A percentile compares a stretch with the other conserved stretches of the same genome.
phyloP scores from a whole-genome alignment of 1,140 invertebrate genomes.

The Nylanderia fulva region DNA sequence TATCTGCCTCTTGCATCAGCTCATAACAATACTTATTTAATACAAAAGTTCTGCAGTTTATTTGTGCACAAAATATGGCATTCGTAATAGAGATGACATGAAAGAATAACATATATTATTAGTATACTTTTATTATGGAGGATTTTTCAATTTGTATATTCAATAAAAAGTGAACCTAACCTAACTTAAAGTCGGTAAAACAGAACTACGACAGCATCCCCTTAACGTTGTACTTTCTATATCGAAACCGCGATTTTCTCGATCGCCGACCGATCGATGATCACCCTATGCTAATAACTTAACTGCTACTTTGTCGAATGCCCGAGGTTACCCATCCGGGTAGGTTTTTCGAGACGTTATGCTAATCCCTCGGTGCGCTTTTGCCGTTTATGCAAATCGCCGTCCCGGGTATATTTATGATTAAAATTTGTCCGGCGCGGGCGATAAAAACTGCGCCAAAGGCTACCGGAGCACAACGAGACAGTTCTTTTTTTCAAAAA shows the following conservation, averaged over 20 bases:
- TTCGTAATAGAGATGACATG: no score
- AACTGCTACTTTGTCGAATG: constrained; percentile 47
- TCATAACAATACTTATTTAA: no score
- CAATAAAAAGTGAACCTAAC: no score
- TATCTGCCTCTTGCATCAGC: no score
- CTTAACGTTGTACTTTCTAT: constrained; percentile 48
- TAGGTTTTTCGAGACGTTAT: constrained; percentile 37
- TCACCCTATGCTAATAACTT: constrained; percentile 63
- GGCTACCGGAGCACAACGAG: constrained; percentile 1
- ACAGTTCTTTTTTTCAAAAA: background rate
- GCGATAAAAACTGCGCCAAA: constrained; percentile 26
- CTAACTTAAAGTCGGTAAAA: no score
- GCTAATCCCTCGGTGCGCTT: constrained; percentile 29
- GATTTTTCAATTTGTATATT: no score
- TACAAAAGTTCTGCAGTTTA: no score
- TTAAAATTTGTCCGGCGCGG: constrained; percentile 34
- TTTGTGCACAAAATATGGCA: no score
- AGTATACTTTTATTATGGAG: no score
- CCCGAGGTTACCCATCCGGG: constrained; percentile 35
- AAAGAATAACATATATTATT: no score
- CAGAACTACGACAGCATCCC: no score
- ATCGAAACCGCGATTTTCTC: constrained; percentile 60
- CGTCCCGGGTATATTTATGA: constrained; percentile 35
- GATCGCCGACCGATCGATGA: constrained; percentile 49
- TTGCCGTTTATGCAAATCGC: constrained; percentile 55